phyloP scores from a whole-genome alignment of 2,888 invertebrate genomes.

The Synergus japonicus region DNA sequence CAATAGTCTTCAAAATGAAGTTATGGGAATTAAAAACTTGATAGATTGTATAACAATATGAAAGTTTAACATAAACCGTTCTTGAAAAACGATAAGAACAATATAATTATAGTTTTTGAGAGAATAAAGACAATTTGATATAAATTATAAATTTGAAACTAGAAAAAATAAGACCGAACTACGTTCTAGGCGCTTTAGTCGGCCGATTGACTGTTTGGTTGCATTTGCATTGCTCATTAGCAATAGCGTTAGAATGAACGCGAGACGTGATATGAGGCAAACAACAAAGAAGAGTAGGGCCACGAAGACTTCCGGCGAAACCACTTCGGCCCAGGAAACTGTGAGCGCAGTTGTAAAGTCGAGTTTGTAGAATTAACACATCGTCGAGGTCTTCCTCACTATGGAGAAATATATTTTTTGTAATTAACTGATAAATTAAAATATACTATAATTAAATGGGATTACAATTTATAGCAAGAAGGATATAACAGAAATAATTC shows the following conservation, averaged over 20 bases:
- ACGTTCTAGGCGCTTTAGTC: slow-evolving; percentile 69
- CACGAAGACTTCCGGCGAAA: slow-evolving; percentile 73
- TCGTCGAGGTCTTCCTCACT: slow-evolving; percentile 88
- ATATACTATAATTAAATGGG: not conserved
- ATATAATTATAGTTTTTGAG: not conserved
- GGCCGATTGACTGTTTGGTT: slow-evolving; percentile 68
- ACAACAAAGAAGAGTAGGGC: slow-evolving; percentile 73
- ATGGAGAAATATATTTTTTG: slow-evolving; percentile 57
- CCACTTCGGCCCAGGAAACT: slow-evolving; percentile 81
- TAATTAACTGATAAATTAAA: slow-evolving; percentile 9
- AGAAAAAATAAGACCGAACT: slow-evolving; percentile 55
- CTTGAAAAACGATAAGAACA: not conserved
- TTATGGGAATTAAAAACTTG: not conserved
- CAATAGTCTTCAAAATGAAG: slow-evolving; percentile 18
- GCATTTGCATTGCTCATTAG: slow-evolving; percentile 74
- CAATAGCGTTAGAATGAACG: slow-evolving; percentile 72
- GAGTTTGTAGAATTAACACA: slow-evolving; percentile 82
- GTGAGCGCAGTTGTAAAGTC: slow-evolving; percentile 81
- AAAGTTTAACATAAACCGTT: slow-evolving; percentile 2
- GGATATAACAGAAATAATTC: too few species aligned
- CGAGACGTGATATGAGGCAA: slow-evolving; percentile 75
- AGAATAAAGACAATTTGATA: slow-evolving; percentile 25
- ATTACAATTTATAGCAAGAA: not conserved
- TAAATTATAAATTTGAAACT: slow-evolving; percentile 43
- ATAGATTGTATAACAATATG: not conserved